These are phyloP conservation scores for Tangachromis dhanisi DNA, from an alignment of 2,113 vertebrate species.

Conservation along the genomic window DNA sequence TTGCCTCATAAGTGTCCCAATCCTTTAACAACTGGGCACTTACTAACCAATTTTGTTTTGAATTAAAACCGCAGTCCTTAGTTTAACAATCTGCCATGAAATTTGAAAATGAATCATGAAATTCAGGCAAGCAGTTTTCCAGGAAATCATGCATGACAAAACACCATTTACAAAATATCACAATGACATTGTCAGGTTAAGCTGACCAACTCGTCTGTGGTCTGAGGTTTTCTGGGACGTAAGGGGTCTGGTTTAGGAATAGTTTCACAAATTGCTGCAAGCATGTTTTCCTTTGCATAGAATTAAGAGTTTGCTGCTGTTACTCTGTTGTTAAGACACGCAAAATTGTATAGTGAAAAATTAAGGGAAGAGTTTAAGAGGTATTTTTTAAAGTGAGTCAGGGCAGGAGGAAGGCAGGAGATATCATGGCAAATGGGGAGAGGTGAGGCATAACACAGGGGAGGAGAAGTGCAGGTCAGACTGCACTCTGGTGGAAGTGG, in stretches of 20 bases:
- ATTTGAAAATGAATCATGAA: background rate
- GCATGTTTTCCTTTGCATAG: background rate
- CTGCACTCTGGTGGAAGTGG: conserved; percentile 24
- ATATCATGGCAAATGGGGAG: background rate
- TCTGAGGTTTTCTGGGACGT: background rate
- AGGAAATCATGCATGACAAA: background rate
- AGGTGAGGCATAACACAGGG: background rate
- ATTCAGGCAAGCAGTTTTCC: background rate
- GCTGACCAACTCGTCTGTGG: background rate
- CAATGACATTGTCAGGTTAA: background rate
- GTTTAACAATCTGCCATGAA: background rate
- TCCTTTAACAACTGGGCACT: background rate
- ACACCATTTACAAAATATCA: background rate
- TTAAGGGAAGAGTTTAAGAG: background rate
- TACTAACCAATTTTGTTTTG: background rate
- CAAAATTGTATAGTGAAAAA: background rate
- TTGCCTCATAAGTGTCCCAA: background rate
- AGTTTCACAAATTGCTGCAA: background rate
- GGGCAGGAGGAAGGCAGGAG: background rate
- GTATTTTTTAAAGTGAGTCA: background rate
- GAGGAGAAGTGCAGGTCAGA: background rate
- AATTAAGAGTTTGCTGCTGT: background rate
- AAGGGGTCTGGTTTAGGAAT: background rate
- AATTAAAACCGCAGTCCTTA: background rate
- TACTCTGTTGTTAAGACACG: background rate